These are phyloP conservation scores for Cepphus grylle DNA, from an alignment of 2,113 vertebrate species.

Conservation along the genomic window DNA sequence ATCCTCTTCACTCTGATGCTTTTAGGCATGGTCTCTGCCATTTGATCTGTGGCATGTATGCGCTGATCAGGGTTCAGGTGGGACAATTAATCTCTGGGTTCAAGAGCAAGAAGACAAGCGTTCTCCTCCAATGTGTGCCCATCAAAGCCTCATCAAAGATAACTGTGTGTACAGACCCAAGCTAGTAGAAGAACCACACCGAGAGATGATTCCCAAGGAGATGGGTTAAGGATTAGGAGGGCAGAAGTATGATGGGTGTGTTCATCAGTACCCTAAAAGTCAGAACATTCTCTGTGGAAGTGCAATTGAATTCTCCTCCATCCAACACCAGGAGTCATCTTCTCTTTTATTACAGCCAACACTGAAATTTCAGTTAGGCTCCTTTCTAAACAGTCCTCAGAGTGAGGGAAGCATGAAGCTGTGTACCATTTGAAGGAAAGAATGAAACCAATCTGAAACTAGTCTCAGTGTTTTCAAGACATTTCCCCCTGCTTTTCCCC, in stretches of 20 bases:
- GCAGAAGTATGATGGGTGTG: neutral
- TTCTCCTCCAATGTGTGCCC: fast-evolving
- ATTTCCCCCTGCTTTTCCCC: neutral
- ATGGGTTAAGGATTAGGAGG: neutral
- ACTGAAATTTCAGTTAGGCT: neutral
- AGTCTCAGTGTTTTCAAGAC: neutral
- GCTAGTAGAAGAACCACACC: neutral
- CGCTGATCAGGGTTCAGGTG: neutral
- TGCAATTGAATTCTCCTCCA: neutral
- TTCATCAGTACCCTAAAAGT: neutral
- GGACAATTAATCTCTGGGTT: neutral
- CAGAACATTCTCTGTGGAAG: neutral
- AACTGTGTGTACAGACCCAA: neutral
- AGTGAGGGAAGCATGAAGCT: neutral
- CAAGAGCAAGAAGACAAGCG: neutral
- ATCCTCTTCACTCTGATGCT: neutral
- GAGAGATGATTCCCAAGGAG: neutral
- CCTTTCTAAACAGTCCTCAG: neutral
- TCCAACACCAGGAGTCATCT: neutral
- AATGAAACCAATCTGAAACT: neutral
- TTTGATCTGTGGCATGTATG: neutral
- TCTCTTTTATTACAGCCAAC: neutral
- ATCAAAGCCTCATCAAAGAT: neutral
- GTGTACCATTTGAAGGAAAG: neutral
- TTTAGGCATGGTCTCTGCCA: neutral